Base-by-base conservation (phyloP, 64 coral and sea anemone genomes). In the Anthopleura sola region DNA sequence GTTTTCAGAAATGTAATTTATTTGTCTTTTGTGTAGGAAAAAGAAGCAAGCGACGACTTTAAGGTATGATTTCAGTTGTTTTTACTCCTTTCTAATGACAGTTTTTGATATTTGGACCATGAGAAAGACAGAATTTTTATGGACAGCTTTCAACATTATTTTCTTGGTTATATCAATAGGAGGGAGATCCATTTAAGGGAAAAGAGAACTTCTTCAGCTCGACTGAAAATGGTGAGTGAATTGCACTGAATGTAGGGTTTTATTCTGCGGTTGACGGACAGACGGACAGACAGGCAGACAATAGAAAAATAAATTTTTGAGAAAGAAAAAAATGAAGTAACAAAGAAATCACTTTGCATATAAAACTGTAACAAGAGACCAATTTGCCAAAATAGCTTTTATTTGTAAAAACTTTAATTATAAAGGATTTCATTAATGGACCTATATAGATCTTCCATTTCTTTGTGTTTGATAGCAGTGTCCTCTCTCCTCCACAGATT, bases 161-260 rank as follows among this genome's bases (percentile, higher is more conserved):
- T 17, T 75, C 5, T 60, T 54, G 71, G 1, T 80, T 31, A 28
- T 62, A 17, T 47, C 91, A 60, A 31, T 38, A 99, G 97, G 97
- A 99, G 38, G 86, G 88, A 38, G 97, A 99, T 88, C 97, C 93
- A 20, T 99, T 99, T 60, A 99, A 99, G 79, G 92, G 87, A 75
- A 99, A 99, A 95, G 97, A 99, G 55, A 89, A 94, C 55, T 37
- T 92, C 37, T 94, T 94, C 89, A 90, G 84, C 62, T 94, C 83
- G 5, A 88, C 95, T 74, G 91, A 97, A 82, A 88, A 91, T 75
- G 91, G 95, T 97, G 17, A 71, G 66, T 14, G 26, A 68, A 68
- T 28, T 10, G 5, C 62, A 68, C 7, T 20, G 16, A n/a, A n/a
- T n/a, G n/a, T n/a, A n/a, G n/a, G n/a, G n/a, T n/a, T n/a, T n/a